Percentiles rank a stretch among this genome's conserved stretches.
Conservation (phyloP, 2,113 vertebrate species). For the Polypterus bichir region DNA sequence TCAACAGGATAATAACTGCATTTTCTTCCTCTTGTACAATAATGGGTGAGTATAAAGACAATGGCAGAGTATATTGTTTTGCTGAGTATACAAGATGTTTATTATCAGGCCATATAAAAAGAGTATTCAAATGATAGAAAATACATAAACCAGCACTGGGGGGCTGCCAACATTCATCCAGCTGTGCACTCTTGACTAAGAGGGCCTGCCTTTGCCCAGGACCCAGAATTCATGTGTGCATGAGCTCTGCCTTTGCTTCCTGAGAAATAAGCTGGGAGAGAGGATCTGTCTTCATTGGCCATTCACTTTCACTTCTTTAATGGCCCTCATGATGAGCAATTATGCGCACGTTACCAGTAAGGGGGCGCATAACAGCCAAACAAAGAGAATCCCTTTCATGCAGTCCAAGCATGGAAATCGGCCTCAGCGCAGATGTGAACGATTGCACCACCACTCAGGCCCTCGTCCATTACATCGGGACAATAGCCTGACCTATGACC, state of each 20-base stretch:
- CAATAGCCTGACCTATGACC: conserved; percentile 76
- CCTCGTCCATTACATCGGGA: conserved; percentile 4
- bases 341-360: conserved; percentile 69
- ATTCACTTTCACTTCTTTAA: conserved; percentile 64
- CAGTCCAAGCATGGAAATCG: conserved; percentile 22
- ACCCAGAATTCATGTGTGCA: no score
- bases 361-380: conserved; percentile 68
- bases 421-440: no score
- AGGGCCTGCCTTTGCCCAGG: not conserved
- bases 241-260: not conserved
- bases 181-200: not conserved
- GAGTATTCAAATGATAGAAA: no score
- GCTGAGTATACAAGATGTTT: no score
- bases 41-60: no score
- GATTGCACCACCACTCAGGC: no score
- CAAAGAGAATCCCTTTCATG: conserved; percentile 61
- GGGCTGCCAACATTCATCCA: no score
- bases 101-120: no score
- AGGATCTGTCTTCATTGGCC: conserved; percentile 56
- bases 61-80: no score
- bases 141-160: no score
- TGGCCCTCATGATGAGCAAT: conserved; percentile 62
- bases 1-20: no score
- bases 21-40: no score
- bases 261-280: conserved; percentile 21